Evolutionary conservation across 2,113 vertebrate genomes (phyloP).

Genomic region (Apistogramma diplotaenia): DNA sequence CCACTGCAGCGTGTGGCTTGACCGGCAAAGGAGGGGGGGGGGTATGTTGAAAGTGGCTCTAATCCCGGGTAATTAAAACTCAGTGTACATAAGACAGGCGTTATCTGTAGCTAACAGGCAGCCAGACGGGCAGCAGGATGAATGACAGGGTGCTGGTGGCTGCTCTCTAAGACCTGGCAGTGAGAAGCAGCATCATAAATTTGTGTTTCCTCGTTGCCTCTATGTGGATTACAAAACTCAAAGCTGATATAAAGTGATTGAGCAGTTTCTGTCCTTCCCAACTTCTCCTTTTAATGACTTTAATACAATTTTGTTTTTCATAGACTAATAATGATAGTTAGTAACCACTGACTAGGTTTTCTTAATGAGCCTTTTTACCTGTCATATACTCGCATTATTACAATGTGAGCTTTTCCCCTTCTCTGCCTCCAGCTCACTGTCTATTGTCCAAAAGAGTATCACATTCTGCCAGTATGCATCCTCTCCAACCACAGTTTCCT

Average conservation of each 20-base stretch:
- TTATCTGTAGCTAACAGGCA: constrained; percentile 64
- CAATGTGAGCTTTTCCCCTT: background rate
- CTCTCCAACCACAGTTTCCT: constrained; percentile 45
- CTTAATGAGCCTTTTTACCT: background rate
- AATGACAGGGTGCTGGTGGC: constrained; percentile 28
- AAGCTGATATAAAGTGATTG: constrained; percentile 8
- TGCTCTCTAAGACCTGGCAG: constrained; percentile 22
- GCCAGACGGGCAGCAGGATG: constrained; percentile 38
- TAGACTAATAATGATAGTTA: constrained; percentile 1
- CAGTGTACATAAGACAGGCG: constrained; percentile 59
- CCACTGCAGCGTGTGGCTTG: constrained; percentile 7
- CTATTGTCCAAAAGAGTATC: constrained; percentile 11
- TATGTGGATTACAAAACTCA: constrained; percentile 25
- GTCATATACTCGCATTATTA: background rate
- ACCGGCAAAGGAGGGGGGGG: constrained; percentile 13
- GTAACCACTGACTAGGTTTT: background rate
- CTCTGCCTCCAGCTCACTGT: background rate
- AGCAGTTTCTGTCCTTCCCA: background rate
- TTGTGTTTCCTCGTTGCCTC: constrained; percentile 9
- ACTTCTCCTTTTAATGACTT: background rate
- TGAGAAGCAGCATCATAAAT: constrained; percentile 12
- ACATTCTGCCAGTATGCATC: background rate
- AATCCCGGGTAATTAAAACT: constrained; percentile 63
- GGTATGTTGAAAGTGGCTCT: constrained; percentile 39
- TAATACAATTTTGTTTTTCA: constrained; percentile 1